Evolutionary conservation across 2,888 invertebrate species (phyloP), one percentile per base, ranked within the genome.

Genomic region (Agrotis segetum): DNA sequence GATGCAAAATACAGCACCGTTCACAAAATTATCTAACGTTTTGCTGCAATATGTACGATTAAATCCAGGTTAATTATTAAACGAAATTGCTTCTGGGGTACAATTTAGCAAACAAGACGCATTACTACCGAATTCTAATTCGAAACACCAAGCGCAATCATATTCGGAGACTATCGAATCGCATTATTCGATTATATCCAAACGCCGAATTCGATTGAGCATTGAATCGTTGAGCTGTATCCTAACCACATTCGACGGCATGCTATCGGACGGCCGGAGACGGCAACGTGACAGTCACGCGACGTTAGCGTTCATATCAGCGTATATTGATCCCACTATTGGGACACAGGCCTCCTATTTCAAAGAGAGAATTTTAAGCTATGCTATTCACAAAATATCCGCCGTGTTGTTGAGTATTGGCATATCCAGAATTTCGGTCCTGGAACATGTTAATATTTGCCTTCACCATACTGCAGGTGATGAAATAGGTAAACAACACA

Each of bases 221-320:
- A 85, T 71, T 77, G 75, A 84, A 80, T 84, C 72, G 84, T 78
- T 79, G 82, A 74, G 69, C 75, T 73, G 74, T 81, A 69, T 68
- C 62, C 55, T 65, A 79, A 82, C 82, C 78, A 68, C 85, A 78
- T 75, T 74, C 71, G 77, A 77, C 72, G 60, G 75, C 75, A 74
- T 75, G 72, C 70, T 78, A 78, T 83, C 76, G 81, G 64, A n/a
- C 60, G 50, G 50, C 58, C 40, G 34, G 77, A 68, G 82, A 80
- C 71, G 58, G 59, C 71, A 60, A 21, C 64, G 67, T 79, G 82
- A 81, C 77, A 64, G 67, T 63, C 58, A 59, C 71, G 73, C 76
- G 83, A 85, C 79, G 63, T 13, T 17, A 21, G 24, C 72, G 68
- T 82, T 81, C 2, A 5, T 13, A 60, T 67, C 65, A 13, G 11